These are phyloP conservation scores for Ectobius pallidus DNA, from an alignment of 2,888 invertebrate genomes.

Conservation along the genomic window DNA sequence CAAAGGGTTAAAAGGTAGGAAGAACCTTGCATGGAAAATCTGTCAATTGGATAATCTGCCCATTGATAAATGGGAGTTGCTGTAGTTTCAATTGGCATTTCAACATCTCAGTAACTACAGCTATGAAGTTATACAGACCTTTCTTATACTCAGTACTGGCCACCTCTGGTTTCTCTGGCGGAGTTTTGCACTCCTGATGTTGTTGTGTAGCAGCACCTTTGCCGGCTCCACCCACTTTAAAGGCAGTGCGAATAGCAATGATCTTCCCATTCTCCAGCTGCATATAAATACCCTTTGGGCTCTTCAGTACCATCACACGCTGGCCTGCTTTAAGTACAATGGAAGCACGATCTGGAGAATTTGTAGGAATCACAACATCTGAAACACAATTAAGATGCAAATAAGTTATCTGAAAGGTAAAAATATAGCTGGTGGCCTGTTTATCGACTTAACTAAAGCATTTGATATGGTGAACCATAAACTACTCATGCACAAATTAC, in stretches of 20 bases:
- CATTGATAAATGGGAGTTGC: too few species aligned
- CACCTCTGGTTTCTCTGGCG: constrained; percentile 32
- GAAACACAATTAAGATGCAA: constrained; percentile 44
- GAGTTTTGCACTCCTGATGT: constrained; percentile 51
- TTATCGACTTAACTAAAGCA: too few species aligned
- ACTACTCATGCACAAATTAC: too few species aligned
- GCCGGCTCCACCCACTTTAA: constrained; percentile 66
- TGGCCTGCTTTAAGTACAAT: constrained; percentile 93
- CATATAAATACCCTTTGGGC: constrained; percentile 95
- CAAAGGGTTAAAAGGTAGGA: too few species aligned
- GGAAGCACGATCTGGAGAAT: constrained; percentile 86
- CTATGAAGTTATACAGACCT: too few species aligned
- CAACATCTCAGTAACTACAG: too few species aligned
- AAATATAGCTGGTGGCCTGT: too few species aligned
- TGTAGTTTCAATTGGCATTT: too few species aligned
- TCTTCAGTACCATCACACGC: constrained; percentile 91
- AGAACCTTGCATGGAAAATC: too few species aligned
- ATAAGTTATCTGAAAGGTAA: too few species aligned
- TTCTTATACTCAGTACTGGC: constrained; percentile 36
- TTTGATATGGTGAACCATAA: too few species aligned
- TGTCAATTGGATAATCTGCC: too few species aligned
- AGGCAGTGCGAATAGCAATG: constrained; percentile 85
- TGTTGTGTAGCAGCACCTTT: constrained; percentile 53
- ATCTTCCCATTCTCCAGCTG: constrained; percentile 93
- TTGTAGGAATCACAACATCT: constrained; percentile 92